Percentiles rank a stretch among this genome's conserved stretches.
phyloP scores from a whole-genome alignment of 2,797 vertebrate species.

The Sebastes ruberrimus region DNA sequence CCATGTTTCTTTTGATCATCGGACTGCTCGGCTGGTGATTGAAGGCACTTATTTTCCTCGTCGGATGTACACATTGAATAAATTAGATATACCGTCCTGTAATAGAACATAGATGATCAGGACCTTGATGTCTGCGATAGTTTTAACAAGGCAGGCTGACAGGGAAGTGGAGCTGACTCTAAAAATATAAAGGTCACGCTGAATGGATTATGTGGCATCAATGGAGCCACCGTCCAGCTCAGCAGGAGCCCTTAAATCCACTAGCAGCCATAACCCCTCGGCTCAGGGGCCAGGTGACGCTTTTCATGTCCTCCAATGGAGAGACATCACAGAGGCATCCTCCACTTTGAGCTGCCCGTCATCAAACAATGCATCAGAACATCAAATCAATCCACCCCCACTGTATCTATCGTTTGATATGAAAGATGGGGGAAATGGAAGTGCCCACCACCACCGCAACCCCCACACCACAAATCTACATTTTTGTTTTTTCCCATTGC shows the following conservation, averaged over 20 bases:
- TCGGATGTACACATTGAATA: constrained; percentile 61
- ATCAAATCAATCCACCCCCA: constrained; percentile 91
- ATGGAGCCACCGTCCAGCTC: constrained; percentile 69
- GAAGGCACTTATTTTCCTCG: constrained; percentile 58
- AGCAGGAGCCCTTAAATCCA: constrained; percentile 72
- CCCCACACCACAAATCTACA: constrained; percentile 9
- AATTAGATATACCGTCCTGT: constrained; percentile 54
- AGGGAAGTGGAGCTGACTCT: constrained; percentile 55
- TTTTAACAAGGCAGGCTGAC: constrained; percentile 51
- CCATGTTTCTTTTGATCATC: constrained; percentile 75
- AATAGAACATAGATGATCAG: constrained; percentile 37
- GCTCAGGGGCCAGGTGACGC: constrained; percentile 85
- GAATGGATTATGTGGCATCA: constrained; percentile 76
- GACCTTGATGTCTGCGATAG: constrained; percentile 28
- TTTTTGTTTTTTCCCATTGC: constrained; percentile 7
- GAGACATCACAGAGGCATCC: constrained; percentile 92
- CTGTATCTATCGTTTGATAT: constrained; percentile 87
- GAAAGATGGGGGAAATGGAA: constrained; percentile 83
- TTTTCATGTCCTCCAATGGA: constrained; percentile 91
- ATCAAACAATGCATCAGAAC: constrained; percentile 98
- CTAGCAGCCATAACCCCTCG: constrained; percentile 62
- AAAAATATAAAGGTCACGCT: constrained; percentile 74
- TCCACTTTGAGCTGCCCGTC: constrained; percentile 94
- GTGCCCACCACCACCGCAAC: constrained; percentile 51
- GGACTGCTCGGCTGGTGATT: constrained; percentile 52